phyloP scores from a whole-genome alignment of 2,113 vertebrate genomes.

The Andinoacara biseriatus region DNA sequence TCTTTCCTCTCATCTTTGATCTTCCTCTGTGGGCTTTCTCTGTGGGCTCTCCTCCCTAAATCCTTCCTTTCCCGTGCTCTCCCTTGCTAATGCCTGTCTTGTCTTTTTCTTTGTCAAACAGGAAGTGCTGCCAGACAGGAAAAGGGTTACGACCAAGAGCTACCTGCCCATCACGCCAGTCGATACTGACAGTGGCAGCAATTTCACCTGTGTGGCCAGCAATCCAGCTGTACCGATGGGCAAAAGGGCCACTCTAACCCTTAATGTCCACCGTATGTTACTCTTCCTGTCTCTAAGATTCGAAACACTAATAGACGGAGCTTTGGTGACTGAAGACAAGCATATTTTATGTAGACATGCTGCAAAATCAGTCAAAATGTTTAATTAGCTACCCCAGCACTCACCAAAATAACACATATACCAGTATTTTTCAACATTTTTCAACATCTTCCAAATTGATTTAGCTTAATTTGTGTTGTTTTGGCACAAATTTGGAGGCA shows the following conservation, averaged over 20 bases:
- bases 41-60: not conserved
- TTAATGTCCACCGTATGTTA: conserved; percentile 92
- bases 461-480: conserved; percentile 7
- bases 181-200: conserved; percentile 87
- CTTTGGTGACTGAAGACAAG: not conserved
- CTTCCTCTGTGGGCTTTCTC: not conserved
- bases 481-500: not conserved
- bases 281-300: not conserved
- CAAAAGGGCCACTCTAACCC: conserved; percentile 86
- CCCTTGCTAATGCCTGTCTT: not conserved
- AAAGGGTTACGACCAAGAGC: conserved; percentile 90
- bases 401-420: not conserved
- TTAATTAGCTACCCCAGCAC: not conserved
- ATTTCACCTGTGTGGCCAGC: conserved; percentile 88
- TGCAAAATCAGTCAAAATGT: not conserved
- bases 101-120: conserved; percentile 44
- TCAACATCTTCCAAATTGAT: conserved; percentile 9
- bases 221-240: conserved; percentile 89
- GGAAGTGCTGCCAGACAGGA: conserved; percentile 90
- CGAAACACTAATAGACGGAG: not conserved
- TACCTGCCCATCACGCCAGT: conserved; percentile 87
- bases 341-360: not conserved
- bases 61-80: not conserved
- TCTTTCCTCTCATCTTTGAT: conserved; percentile 19
- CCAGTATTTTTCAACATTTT: not conserved